These are phyloP conservation scores for Heliconius hortense DNA, from an alignment of 2,888 invertebrate genomes.

Conservation along the genomic window DNA sequence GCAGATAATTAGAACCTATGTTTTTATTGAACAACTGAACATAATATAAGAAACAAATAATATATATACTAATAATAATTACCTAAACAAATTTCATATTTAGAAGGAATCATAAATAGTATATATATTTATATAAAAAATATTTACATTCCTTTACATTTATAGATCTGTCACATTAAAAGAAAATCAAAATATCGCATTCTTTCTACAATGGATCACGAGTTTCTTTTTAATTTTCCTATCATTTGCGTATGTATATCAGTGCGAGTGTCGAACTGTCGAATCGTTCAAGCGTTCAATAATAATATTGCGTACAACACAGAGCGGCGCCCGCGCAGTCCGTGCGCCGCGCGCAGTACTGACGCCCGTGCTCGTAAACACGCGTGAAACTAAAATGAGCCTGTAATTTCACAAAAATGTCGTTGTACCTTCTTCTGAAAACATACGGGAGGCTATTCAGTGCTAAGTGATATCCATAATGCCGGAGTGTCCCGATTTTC, in stretches of 20 bases:
- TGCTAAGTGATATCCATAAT: constrained; percentile 66
- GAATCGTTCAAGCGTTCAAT: constrained; percentile 36
- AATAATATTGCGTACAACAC: constrained; percentile 32
- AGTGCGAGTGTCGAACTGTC: constrained; percentile 31
- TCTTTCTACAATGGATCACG: constrained; percentile 13
- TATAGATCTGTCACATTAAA: background rate
- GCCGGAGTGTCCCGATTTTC: constrained; percentile 77
- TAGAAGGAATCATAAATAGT: background rate
- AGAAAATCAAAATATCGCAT: constrained; percentile 12
- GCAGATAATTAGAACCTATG: too few relatives aligned
- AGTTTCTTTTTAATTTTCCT: constrained; percentile 29
- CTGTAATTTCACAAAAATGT: constrained; percentile 53
- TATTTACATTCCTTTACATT: background rate
- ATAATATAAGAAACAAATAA: too few relatives aligned
- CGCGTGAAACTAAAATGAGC: constrained; percentile 45
- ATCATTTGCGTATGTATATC: constrained; percentile 42
- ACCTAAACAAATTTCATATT: background rate
- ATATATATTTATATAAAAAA: background rate
- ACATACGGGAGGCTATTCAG: constrained; percentile 49
- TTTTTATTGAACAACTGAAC: too few relatives aligned
- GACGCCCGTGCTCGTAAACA: constrained; percentile 52
- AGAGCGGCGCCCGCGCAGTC: constrained; percentile 46
- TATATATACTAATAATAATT: too few relatives aligned
- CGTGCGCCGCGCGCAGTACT: constrained; percentile 49
- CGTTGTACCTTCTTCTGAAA: constrained; percentile 52